Conservation (phyloP, 2,888 invertebrate genomes). For the Drosophila anomalata region DNA sequence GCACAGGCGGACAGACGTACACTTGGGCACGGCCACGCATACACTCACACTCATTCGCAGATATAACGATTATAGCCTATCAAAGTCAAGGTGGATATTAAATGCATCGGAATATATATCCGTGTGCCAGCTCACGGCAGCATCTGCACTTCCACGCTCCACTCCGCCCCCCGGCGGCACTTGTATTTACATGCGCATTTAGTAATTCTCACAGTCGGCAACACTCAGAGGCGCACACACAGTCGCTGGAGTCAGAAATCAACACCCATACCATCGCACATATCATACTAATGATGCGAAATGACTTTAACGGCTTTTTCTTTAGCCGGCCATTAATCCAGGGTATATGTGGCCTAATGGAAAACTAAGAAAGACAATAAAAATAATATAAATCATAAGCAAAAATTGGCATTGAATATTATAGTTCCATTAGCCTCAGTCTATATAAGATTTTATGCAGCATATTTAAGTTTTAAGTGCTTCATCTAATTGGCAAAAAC, state of each 20-base stretch:
- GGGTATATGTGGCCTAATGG: constrained; percentile 20
- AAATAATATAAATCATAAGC: constrained; percentile 1
- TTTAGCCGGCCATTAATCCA: not conserved
- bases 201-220: constrained; percentile 71
- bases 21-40: constrained; percentile 28
- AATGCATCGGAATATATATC: constrained; percentile 67
- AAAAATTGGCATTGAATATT: not conserved
- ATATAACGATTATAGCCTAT: constrained; percentile 67
- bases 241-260: constrained; percentile 52
- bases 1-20: constrained; percentile 4
- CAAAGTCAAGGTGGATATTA: constrained; percentile 79
- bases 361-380: not conserved
- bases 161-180: constrained; percentile 2
- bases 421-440: not conserved
- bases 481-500: too few relatives aligned
- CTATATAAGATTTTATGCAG: not conserved
- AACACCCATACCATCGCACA: constrained; percentile 69
- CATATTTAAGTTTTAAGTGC: too few relatives aligned
- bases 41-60: constrained; percentile 9
- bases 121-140: constrained; percentile 21
- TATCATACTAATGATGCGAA: constrained; percentile 82
- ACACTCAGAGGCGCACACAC: constrained; percentile 11
- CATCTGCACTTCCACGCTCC: constrained; percentile 33
- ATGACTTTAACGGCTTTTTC: constrained; percentile 80
- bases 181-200: constrained; percentile 56